These are phyloP conservation scores for Formica selysi DNA, from an alignment of 1,140 invertebrate genomes.

Conservation along the genomic window DNA sequence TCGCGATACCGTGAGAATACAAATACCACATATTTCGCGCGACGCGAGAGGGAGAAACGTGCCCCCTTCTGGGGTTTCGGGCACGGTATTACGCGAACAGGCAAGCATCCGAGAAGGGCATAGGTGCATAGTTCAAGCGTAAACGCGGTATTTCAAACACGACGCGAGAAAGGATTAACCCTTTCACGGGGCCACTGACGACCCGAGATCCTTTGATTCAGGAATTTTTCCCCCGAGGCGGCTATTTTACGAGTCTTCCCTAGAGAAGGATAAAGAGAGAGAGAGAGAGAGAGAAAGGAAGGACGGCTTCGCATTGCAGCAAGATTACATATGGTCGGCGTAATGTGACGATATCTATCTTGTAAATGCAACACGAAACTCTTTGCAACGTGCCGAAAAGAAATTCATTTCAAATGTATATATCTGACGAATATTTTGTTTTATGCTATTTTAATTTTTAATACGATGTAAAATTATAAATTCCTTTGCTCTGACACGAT, in stretches of 20 bases:
- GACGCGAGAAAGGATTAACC: slow-evolving; percentile 50
- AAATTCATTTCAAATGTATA: not conserved
- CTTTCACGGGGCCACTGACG: slow-evolving; percentile 30
- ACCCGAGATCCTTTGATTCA: slow-evolving; percentile 59
- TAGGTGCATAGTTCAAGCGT: slow-evolving; percentile 47
- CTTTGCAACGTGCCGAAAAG: not conserved
- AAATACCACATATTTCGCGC: slow-evolving; percentile 14
- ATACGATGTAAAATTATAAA: not conserved
- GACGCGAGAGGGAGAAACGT: slow-evolving; percentile 28
- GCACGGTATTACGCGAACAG: slow-evolving; percentile 20
- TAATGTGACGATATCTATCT: slow-evolving; percentile 48
- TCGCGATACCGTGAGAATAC: slow-evolving; percentile 54
- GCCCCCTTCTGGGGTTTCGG: slow-evolving; percentile 16
- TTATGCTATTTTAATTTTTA: not conserved
- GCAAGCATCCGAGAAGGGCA: slow-evolving; percentile 22
- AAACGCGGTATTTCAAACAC: slow-evolving; percentile 57
- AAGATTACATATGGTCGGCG: slow-evolving; percentile 28
- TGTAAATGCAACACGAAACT: slow-evolving; percentile 8
- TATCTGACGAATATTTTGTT: not conserved
- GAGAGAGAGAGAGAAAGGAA: not conserved
- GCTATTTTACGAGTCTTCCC: slow-evolving; percentile 18
- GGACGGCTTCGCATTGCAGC: not conserved
- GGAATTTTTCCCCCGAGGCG: slow-evolving; percentile 37
- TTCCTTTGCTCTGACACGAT: not conserved
- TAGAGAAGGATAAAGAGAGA: too few relatives aligned